These are phyloP conservation scores for Denticeps clupeoides DNA, from an alignment of 2,797 vertebrate species.

Conservation along the genomic window DNA sequence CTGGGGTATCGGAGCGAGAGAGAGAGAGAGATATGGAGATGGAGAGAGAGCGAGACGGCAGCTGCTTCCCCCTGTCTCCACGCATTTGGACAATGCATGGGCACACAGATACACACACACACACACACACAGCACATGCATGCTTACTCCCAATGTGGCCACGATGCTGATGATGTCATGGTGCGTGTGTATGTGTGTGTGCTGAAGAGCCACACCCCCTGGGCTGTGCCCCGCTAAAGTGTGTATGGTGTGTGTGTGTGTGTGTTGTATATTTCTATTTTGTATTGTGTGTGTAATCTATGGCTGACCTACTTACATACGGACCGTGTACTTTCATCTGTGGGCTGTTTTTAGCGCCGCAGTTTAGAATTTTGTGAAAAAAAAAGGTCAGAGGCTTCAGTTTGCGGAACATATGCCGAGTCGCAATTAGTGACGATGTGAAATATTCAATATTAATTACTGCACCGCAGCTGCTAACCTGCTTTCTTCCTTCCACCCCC, in stretches of 20 bases:
- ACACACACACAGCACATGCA: not conserved
- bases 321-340: not conserved
- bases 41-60: not conserved
- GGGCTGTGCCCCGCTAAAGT: no score
- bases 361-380: conserved; percentile 31
- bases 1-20: not conserved
- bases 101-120: not conserved
- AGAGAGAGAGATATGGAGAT: no score
- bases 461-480: not conserved
- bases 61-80: not conserved
- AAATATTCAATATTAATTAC: not conserved
- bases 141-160: conserved; percentile 2
- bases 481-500: not conserved
- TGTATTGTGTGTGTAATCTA: conserved; percentile 12
- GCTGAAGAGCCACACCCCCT: not conserved
- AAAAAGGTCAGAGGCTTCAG: not conserved
- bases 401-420: not conserved
- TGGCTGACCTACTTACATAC: not conserved
- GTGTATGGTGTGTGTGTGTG: no score
- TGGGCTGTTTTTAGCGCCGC: conserved; percentile 3
- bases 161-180: not conserved
- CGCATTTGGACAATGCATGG: not conserved
- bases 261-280: conserved; percentile 17
- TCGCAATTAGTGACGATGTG: not conserved
- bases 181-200: not conserved